phyloP scores from a whole-genome alignment of 2,113 vertebrate genomes.

The Geothlypis trichas region DNA sequence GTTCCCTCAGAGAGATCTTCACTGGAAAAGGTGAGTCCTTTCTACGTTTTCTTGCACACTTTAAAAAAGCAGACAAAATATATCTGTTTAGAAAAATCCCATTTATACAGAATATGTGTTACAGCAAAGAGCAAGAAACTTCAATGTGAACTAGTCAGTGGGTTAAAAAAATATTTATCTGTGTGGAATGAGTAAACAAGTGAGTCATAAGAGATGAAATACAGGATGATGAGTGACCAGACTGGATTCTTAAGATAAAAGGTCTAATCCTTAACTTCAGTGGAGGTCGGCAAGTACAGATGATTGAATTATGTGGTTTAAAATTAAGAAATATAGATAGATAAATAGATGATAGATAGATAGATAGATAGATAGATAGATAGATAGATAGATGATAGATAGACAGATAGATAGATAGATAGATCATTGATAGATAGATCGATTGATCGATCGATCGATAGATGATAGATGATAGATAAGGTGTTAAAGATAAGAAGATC shows the following conservation, averaged over 20 bases:
- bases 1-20: background rate
- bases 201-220: background rate
- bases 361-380: background rate
- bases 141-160: background rate
- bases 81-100: background rate
- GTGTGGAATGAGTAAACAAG: background rate
- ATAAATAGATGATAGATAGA: background rate
- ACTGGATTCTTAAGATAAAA: background rate
- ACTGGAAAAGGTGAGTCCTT: background rate
- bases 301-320: background rate
- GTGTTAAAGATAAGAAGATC: background rate
- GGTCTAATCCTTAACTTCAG: background rate
- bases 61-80: background rate
- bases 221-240: background rate
- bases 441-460: background rate
- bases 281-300: background rate
- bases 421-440: background rate
- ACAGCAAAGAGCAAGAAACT: background rate
- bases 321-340: background rate
- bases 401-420: background rate
- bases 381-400: background rate
- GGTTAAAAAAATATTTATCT: background rate
- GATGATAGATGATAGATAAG: background rate
- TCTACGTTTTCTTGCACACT: background rate
- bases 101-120: background rate